Percentiles rank a stretch among this genome's conserved stretches.
phyloP scores from a whole-genome alignment of 2,797 vertebrate species.

The Neomorphus geoffroyi region DNA sequence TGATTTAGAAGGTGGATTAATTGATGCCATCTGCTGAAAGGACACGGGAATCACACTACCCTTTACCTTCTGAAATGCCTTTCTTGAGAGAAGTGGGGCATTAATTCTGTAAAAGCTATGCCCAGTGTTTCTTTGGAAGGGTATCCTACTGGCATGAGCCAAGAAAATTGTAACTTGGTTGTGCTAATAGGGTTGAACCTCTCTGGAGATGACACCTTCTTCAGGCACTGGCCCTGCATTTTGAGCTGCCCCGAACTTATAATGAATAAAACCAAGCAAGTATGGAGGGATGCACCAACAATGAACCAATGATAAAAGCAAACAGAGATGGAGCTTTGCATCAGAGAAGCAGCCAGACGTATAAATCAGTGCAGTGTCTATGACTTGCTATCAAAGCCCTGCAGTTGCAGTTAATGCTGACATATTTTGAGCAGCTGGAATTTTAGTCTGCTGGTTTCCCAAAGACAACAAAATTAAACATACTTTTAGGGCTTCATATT shows the following conservation, averaged over 20 bases:
- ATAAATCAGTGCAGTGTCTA: background rate
- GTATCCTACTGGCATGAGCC: fast-evolving
- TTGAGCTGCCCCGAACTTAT: background rate
- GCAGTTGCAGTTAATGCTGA: background rate
- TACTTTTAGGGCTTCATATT: background rate
- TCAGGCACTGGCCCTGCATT: background rate
- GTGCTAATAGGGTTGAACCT: background rate
- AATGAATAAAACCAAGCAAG: background rate
- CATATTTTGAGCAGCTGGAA: conserved; percentile 23
- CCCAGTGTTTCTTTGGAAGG: background rate
- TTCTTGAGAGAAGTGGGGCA: background rate
- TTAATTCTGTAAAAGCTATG: background rate
- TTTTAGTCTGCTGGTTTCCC: background rate
- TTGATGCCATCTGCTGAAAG: conserved; percentile 34
- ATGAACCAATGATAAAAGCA: background rate
- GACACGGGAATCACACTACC: background rate
- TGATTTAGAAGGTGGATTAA: background rate
- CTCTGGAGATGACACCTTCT: background rate
- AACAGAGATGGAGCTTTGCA: background rate
- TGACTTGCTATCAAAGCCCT: background rate
- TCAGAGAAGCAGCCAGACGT: background rate
- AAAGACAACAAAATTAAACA: conserved; percentile 18
- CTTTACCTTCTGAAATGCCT: background rate
- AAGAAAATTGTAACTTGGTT: background rate
- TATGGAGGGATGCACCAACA: background rate